Evolutionary conservation across 2,797 vertebrate genomes (phyloP), one percentile per base, ranked within the genome.

Genomic region (Menidia menidia): DNA sequence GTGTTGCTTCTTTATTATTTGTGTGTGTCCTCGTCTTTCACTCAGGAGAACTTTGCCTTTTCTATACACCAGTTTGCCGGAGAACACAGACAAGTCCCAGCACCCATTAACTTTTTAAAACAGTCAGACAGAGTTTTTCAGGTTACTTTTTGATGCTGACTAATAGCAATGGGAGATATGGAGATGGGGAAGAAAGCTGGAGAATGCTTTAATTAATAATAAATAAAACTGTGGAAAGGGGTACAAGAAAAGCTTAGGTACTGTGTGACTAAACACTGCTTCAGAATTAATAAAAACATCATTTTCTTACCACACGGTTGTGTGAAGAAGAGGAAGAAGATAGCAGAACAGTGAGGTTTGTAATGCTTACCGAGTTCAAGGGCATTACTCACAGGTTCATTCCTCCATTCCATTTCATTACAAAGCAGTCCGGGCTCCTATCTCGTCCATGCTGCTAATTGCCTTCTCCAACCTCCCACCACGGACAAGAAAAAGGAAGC

Each of bases 341-440:
- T 55, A 65, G 33, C 14, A 48, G 55, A 47, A 48, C 58, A 48
- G 82, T 71, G 80, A 79, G 71, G 67, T 78, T 79, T 73, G 74
- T 77, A 75, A 84, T 74, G 74, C 75, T 74, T 62, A 54, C 77
- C 19, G 45, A 72, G 86, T 88, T 82, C 82, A 88, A 91, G 89
- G 87, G 73, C 88, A 87, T 89, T 82, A 87, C 85, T 88, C 88
- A 84, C 78, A 60, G 85, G 92, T 94, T 87, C 85, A 90, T 88
- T 92, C 85, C 92, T 84, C 89, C 71, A 72, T 90, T 95, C 94
- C 92, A 93, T 96, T 97, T 96, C 96, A 97, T 98, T 95, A 95
- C 92, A 91, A 91, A 92, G 90, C 92, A 85, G 91, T 85, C 87
- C 84, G 87, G 91, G 91, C 93, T 93, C 92, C 90, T 85, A 94